Evolutionary conservation across 2,888 invertebrate species (phyloP), one percentile per base, ranked within the genome.

Genomic region (Trimorus sp.): DNA sequence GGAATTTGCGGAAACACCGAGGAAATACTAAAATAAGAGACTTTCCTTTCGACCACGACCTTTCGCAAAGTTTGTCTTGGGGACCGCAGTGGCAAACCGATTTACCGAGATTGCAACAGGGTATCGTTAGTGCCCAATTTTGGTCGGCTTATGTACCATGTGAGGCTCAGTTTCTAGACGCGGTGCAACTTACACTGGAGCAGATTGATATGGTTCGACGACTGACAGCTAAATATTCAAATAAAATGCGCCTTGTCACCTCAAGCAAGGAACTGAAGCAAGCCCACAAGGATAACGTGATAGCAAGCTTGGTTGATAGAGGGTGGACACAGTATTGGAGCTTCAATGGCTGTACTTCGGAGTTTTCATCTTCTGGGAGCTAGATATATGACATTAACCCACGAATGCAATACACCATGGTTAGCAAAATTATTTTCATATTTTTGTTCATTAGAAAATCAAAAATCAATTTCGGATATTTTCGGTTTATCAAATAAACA

Each of bases 331-430:
- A 93, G 94, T 14, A 93, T 95, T 56, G 95, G 95, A 78, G 94
- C 94, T 70, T 95, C 95, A 75, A 92, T 95, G 86, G 94, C 94
- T 1, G 94, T 94, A 1, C 92, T 95, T 6, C 92, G 95, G 14
- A 94, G 94, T 87, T 94, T 95, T 88, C 94, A 95, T 89, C 92
- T 94, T 65, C 91, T 95, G 6, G 95, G 95, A 8, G 94, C 94
- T 14, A 92, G 95, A 40, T 94, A 95, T 86, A 93, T 95, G 89
- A 95, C 95, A 0, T 90, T 95, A 11, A 95, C 95, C 0, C 94
- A 95, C 87, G 94, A 94, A 87, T 95, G 95, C 89, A 94, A 94
- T 68, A 95, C 95, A 0, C 95, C 95, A 0, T 95, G 95, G 95
- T 93, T 26, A 26, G 26, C 26, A 26, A 3, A 26, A 26, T 26